phyloP scores from a whole-genome alignment of 2,797 vertebrate species.

The Sebastes itinus region DNA sequence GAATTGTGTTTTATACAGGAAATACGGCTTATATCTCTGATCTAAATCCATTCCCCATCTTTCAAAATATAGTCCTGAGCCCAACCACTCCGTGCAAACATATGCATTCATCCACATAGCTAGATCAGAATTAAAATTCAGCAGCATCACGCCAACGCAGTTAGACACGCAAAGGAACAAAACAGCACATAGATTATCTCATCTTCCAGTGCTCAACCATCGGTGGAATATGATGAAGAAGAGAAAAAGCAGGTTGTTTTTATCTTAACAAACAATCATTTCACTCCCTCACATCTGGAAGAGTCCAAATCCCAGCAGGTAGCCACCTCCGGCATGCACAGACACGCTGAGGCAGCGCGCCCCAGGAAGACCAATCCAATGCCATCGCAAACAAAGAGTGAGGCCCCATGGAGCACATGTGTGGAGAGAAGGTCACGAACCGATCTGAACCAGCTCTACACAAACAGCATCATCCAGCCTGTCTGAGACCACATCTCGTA shows the following conservation, averaged over 20 bases:
- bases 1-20: neutral
- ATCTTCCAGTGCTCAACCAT: neutral
- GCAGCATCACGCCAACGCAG: neutral
- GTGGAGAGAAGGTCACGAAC: conserved; percentile 68
- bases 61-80: neutral
- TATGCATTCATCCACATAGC: neutral
- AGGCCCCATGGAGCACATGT: conserved; percentile 53
- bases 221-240: neutral
- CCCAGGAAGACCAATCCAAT: conserved; percentile 59
- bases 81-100: neutral
- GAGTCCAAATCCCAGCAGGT: conserved; percentile 62
- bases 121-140: neutral
- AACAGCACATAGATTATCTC: neutral
- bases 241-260: neutral
- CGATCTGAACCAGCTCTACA: conserved; percentile 42
- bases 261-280: conserved; percentile 28
- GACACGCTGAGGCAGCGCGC: conserved; percentile 35
- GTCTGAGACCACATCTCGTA: conserved; percentile 35
- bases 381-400: conserved; percentile 56
- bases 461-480: conserved; percentile 37
- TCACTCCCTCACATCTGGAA: conserved; percentile 40
- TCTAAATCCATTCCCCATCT: neutral
- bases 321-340: conserved; percentile 36
- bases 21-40: neutral
- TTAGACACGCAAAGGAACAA: neutral